These are phyloP conservation scores for Oeneis ivallda DNA, from an alignment of 2,888 invertebrate genomes.

Conservation along the genomic window DNA sequence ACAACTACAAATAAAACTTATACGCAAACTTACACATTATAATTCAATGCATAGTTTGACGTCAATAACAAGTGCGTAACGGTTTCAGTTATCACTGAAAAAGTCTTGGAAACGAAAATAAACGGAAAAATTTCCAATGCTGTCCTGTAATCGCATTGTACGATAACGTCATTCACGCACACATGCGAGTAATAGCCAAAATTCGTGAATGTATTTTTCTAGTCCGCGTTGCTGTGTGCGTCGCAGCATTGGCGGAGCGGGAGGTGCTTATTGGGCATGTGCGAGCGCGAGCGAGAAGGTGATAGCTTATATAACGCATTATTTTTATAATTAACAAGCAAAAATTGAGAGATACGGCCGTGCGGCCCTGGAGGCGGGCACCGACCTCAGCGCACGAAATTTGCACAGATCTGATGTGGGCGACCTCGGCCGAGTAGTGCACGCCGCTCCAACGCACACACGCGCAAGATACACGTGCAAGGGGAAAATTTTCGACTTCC, in stretches of 20 bases:
- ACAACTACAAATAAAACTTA: background rate
- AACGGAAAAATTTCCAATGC: slow-evolving; percentile 53
- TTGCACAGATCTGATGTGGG: slow-evolving; percentile 82
- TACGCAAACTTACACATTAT: background rate
- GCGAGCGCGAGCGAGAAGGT: slow-evolving; percentile 52
- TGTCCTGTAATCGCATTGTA: slow-evolving; percentile 78
- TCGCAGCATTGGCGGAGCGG: slow-evolving; percentile 57
- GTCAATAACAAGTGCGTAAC: background rate
- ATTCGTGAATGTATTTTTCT: slow-evolving; percentile 79
- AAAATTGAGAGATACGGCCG: slow-evolving; percentile 79
- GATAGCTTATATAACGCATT: slow-evolving; percentile 78
- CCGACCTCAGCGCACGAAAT: slow-evolving; percentile 76
- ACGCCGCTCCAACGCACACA: slow-evolving; percentile 59
- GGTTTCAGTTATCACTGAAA: background rate
- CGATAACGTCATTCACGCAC: slow-evolving; percentile 80
- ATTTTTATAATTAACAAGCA: slow-evolving; percentile 82
- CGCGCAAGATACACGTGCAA: slow-evolving; percentile 44
- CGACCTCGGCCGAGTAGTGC: slow-evolving; percentile 77
- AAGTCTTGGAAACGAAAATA: slow-evolving; percentile 24
- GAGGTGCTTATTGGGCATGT: slow-evolving; percentile 47
- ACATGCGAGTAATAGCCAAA: slow-evolving; percentile 68
- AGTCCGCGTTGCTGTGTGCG: slow-evolving; percentile 65
- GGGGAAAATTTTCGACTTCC: slow-evolving; percentile 74
- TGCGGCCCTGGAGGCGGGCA: slow-evolving; percentile 76
- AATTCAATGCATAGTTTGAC: background rate